phyloP scores from a whole-genome alignment of 2,888 invertebrate genomes.

The Trichacis sp. region DNA sequence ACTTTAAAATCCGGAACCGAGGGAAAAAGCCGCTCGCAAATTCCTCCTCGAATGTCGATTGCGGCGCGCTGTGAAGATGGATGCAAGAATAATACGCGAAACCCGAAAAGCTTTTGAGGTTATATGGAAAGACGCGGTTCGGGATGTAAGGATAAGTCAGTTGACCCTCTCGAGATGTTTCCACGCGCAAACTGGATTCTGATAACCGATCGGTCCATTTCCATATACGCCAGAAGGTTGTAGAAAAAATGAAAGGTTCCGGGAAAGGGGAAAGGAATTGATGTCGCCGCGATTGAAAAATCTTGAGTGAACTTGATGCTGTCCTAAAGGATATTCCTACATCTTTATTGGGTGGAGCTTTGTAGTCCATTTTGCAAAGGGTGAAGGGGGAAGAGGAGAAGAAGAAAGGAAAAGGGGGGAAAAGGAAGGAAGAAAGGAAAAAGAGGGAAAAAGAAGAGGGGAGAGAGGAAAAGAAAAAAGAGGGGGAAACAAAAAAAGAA shows the following conservation, averaged over 20 bases:
- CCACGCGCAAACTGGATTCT: constrained; percentile 66
- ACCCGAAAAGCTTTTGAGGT: constrained; percentile 59
- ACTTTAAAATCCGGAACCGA: neutral
- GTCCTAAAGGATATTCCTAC: neutral
- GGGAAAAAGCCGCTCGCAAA: constrained; percentile 28
- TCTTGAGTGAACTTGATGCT: neutral
- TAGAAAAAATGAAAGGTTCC: constrained; percentile 8
- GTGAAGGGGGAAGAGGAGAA: too few species aligned
- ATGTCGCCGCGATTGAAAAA: constrained; percentile 8
- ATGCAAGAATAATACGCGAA: constrained; percentile 60
- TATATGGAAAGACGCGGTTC: constrained; percentile 40
- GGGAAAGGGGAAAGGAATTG: constrained; percentile 21
- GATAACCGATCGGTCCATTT: constrained; percentile 65
- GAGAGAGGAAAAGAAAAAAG: too few species aligned
- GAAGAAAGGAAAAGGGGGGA: too few species aligned
- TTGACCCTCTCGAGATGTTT: constrained; percentile 65
- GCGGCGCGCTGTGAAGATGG: constrained; percentile 27
- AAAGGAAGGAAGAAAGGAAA: too few species aligned
- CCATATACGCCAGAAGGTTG: constrained; percentile 57
- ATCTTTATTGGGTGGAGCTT: neutral
- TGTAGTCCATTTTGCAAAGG: too few species aligned
- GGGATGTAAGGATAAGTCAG: constrained; percentile 43
- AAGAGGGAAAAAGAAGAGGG: too few species aligned
- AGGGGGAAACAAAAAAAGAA: too few species aligned
- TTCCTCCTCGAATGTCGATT: constrained; percentile 14